Evolutionary conservation across 2,888 invertebrate genomes (phyloP), one percentile per base, ranked within the genome.

Genomic region (Eurytoma californica): DNA sequence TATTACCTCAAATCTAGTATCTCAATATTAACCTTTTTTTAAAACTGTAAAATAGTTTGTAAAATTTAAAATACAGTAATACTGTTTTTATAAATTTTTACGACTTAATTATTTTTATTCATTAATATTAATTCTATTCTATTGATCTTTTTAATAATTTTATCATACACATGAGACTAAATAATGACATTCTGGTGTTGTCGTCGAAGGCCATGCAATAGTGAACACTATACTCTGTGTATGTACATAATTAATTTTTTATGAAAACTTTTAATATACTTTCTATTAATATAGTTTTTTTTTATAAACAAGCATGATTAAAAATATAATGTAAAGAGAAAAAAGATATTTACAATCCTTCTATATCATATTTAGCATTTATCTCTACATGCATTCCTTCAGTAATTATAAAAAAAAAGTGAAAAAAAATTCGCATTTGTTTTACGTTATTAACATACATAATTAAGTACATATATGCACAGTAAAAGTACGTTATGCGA

Each of bases 401-500:
- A 53, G 65, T 24, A 24, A 47, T 51, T 3, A 30, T 16, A 61
- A 49, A 77, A 72, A 63, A 63, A 78, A 72, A 63, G 20, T n/a
- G 3, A 18, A 51, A 73, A 73, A 63, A 79, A 73, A 67, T 20
- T 72, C 30, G 53, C 55, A 55, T 51, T 51, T 66, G 30, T 53
- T 78, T 68, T 68, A 73, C 12, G 39, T 66, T 72, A 68, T 72
- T 55, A 73, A 73, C 57, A 79, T 24, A 69, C 53, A 79, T 30
- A 68, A 51, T 69, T 74, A 79, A 79, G 73, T 73, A 74, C 63
- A 63, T 30, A 57, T 72, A 68, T 72, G 66, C 72, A 68, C 75
- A 67, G 57, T 68, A 63, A 30, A 67, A 73, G 63, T 69, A 72
- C 53, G 68, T 73, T 67, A 20, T 63, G 69, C 18, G 24, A 60